Evolutionary conservation across 2,888 invertebrate species (phyloP).

Genomic region (Cryptus armator): DNA sequence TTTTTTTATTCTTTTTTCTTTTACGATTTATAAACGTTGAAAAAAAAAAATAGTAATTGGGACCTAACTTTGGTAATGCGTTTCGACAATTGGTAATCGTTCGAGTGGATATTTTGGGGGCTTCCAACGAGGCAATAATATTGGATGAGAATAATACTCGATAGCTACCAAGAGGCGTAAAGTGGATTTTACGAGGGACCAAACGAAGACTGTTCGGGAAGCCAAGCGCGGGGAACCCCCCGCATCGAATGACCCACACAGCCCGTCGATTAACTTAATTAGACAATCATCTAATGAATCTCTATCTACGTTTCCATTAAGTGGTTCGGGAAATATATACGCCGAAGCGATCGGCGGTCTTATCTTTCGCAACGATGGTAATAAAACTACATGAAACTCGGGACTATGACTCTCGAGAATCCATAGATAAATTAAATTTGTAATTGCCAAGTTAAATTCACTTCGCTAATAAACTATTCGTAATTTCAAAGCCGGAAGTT

Average conservation of each 20-base stretch:
- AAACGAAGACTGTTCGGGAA: slow-evolving; percentile 35
- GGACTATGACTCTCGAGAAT: slow-evolving; percentile 50
- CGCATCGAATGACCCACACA: slow-evolving; percentile 73
- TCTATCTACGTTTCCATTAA: slow-evolving; percentile 67
- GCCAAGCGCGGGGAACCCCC: slow-evolving; percentile 54
- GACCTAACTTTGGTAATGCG: slow-evolving; percentile 20
- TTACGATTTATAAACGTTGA: slow-evolving; percentile 1
- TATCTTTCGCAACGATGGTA: slow-evolving; percentile 35
- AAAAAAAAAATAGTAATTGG: not conserved
- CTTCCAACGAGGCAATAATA: slow-evolving; percentile 40
- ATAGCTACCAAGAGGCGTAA: slow-evolving; percentile 68
- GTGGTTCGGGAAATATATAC: slow-evolving; percentile 29
- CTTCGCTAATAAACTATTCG: slow-evolving; percentile 19
- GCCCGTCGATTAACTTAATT: slow-evolving; percentile 82
- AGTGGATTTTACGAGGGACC: slow-evolving; percentile 75
- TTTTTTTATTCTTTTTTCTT: not conserved
- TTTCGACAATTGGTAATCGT: slow-evolving; percentile 13
- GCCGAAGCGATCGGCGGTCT: slow-evolving; percentile 32
- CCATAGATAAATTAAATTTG: slow-evolving; percentile 19
- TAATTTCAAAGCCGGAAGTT: not conserved
- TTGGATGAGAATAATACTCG: slow-evolving; percentile 43
- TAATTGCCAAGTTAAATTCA: slow-evolving; percentile 10
- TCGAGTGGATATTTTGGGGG: slow-evolving; percentile 3
- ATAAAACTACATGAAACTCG: slow-evolving; percentile 39
- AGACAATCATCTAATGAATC: slow-evolving; percentile 83